Evolutionary conservation across 2,888 invertebrate species (phyloP), one percentile per base, ranked within the genome.

Genomic region (Catocala sponsa): DNA sequence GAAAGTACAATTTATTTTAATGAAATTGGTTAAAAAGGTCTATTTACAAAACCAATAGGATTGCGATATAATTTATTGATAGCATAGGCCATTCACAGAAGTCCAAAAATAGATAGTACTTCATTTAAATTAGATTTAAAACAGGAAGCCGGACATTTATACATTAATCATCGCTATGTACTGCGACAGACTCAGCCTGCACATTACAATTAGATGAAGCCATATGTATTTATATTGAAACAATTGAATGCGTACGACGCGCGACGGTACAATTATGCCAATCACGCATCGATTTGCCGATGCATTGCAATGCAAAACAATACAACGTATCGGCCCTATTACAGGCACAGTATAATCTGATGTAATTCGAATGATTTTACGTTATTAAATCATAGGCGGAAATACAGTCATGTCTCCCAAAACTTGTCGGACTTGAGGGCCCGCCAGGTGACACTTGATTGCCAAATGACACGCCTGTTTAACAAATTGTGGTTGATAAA

Each of bases 211-310:
- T 80, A 83, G 80, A 82, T 81, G 83, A 83, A 82, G 77, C 80
- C 80, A 76, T 81, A 49, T 44, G 53, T 59, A 70, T 78, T 77
- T 69, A 73, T 80, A 82, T 81, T 80, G 79, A 68, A 81, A 84
- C 86, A 84, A 87, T 84, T 82, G 82, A 84, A 72, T 74, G 76
- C 72, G 68, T 80, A 82, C 71, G 70, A 78, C 72, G 68, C 80
- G 82, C 71, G 70, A 78, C 64, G 65, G 72, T 70, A 71, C 81
- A 84, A 85, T 83, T 83, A 88, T 85, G 80, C 82, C 84, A 82
- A 85, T 85, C 89, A 86, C 86, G 88, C 72, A 75, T 78, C 72
- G 74, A 83, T 80, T 68, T 72, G 71, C 70, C 74, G 71, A 84
- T 85, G 82, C 82, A 77, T 78, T 77, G 73, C 78, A 74, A 85